Percentiles rank a stretch among this genome's conserved stretches.
phyloP scores from a whole-genome alignment of 2,888 invertebrate genomes.

The Mechanitis messenoides region DNA sequence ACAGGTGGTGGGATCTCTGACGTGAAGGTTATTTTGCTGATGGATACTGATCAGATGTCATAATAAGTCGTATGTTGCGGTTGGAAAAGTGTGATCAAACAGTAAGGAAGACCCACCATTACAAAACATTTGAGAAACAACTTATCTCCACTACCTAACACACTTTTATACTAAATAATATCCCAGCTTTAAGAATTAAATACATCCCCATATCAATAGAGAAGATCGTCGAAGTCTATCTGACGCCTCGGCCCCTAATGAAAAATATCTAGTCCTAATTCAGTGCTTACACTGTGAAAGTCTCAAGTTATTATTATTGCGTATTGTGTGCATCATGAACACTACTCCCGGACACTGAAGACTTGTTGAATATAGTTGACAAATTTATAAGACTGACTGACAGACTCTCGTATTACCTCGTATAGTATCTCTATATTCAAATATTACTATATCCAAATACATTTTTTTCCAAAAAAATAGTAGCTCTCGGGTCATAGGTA shows the following conservation, averaged over 20 bases:
- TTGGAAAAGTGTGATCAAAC: neutral
- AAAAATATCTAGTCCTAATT: neutral
- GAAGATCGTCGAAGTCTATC: neutral
- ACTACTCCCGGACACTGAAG: neutral
- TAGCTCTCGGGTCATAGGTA: no score
- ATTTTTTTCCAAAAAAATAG: no score
- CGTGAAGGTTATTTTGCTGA: no score
- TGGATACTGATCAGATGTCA: no score
- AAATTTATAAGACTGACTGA: no score
- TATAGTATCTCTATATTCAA: no score
- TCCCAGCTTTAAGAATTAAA: neutral
- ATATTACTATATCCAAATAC: no score
- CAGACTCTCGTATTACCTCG: no score
- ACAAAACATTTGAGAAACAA: neutral
- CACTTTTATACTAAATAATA: constrained; percentile 1
- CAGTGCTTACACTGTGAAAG: neutral
- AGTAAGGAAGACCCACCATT: neutral
- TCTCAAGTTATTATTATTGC: neutral
- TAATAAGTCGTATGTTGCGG: no score
- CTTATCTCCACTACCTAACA: neutral
- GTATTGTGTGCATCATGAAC: neutral
- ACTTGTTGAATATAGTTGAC: neutral
- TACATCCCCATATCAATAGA: neutral
- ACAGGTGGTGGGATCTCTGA: no score
- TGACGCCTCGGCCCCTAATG: neutral